These are phyloP conservation scores for Axea sp. DNA, from an alignment of 2,888 invertebrate species.

Conservation along the genomic window DNA sequence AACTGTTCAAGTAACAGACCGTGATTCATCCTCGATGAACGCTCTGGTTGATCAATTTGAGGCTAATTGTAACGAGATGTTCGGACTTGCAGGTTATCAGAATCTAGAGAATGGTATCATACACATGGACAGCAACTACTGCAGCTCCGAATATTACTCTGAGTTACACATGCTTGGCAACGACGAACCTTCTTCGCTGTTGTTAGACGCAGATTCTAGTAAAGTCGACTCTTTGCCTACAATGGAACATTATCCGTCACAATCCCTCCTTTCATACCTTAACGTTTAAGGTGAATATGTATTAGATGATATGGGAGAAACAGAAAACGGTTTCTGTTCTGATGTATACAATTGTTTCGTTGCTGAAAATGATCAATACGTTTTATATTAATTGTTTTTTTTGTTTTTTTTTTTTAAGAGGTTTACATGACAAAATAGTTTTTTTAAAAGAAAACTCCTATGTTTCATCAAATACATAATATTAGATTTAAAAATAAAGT, in stretches of 20 bases:
- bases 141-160: constrained; percentile 66
- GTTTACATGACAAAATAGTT: too few species aligned
- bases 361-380: too few species aligned
- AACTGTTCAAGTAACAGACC: constrained; percentile 68
- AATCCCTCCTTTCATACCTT: constrained; percentile 67
- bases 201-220: constrained; percentile 63
- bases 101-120: constrained; percentile 66
- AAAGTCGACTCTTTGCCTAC: constrained; percentile 66
- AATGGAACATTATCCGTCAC: constrained; percentile 68
- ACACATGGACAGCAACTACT: constrained; percentile 67
- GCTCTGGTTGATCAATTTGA: constrained; percentile 70
- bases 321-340: too few species aligned
- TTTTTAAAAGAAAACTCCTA: too few species aligned
- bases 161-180: constrained; percentile 66
- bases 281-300: constrained; percentile 64
- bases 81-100: constrained; percentile 66
- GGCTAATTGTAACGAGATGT: constrained; percentile 68
- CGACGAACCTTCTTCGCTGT: constrained; percentile 65
- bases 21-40: constrained; percentile 66
- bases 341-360: too few species aligned
- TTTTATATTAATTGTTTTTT: too few species aligned
- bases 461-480: too few species aligned
- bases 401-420: too few species aligned
- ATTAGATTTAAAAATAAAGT: too few species aligned
- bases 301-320: too few species aligned